Percentiles rank a stretch among this genome's conserved stretches.
Conservation (phyloP, 2,113 vertebrate species). For the Embiotoca jacksoni region DNA sequence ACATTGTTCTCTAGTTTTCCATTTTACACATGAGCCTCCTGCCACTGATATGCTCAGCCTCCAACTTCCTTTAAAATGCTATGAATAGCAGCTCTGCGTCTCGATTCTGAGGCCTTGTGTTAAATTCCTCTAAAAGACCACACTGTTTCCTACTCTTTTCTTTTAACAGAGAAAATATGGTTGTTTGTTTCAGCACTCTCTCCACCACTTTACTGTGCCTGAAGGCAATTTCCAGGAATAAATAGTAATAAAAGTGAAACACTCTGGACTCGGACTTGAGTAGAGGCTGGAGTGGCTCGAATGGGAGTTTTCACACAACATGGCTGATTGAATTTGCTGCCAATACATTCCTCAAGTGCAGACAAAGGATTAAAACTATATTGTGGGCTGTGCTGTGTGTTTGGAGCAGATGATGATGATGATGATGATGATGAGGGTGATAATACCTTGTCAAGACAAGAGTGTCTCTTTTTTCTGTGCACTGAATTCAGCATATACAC, state of each 20-base stretch:
- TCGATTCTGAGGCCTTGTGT: slow-evolving; percentile 12
- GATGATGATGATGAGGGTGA: not conserved
- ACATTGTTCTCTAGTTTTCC: slow-evolving; percentile 2
- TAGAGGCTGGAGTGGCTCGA: slow-evolving; percentile 11
- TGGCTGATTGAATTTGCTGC: slow-evolving; percentile 19
- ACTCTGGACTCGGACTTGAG: slow-evolving; percentile 17
- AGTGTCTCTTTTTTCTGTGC: not conserved
- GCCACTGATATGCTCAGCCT: slow-evolving; percentile 5
- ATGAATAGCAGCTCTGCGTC: slow-evolving; percentile 18
- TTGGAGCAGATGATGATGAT: not conserved
- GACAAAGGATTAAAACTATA: slow-evolving; percentile 5
- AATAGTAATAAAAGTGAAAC: slow-evolving; percentile 44
- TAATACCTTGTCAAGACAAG: not conserved
- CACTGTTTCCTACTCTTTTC: slow-evolving; percentile 22
- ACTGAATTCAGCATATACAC: not conserved
- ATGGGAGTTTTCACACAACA: slow-evolving; percentile 24
- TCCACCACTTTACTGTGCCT: slow-evolving; percentile 38
- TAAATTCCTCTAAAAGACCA: slow-evolving; percentile 23
- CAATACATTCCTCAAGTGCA: slow-evolving; percentile 8
- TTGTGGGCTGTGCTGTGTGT: not conserved
- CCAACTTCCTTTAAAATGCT: slow-evolving; percentile 18
- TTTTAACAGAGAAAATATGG: slow-evolving; percentile 34
- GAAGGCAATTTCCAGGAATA: slow-evolving; percentile 56
- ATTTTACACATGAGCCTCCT: not conserved
- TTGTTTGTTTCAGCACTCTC: slow-evolving; percentile 44